Evolutionary conservation across 2,797 vertebrate species (phyloP).

Genomic region (Anniella stebbinsi): DNA sequence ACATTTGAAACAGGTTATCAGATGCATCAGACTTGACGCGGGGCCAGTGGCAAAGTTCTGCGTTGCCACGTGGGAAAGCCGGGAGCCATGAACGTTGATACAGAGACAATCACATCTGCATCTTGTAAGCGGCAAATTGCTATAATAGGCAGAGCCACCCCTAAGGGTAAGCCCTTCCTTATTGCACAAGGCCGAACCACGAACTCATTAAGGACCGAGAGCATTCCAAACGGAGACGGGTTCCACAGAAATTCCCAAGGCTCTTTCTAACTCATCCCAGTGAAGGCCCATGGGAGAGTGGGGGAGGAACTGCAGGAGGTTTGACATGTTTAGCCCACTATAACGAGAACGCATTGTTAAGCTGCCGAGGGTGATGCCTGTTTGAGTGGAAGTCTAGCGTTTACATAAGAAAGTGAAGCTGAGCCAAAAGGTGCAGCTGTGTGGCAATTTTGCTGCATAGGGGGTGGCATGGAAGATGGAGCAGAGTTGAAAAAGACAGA

Average conservation of each 20-base stretch:
- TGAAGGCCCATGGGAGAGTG: neutral
- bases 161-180: neutral
- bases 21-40: neutral
- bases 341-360: neutral
- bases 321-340: neutral
- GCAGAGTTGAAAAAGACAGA: neutral
- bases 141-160: neutral
- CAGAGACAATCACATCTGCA: neutral
- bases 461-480: neutral
- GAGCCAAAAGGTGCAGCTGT: neutral
- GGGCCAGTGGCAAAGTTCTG: constrained; percentile 7
- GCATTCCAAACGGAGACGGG: neutral
- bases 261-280: constrained; percentile 27
- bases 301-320: neutral
- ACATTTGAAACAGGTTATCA: neutral
- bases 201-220: constrained; percentile 28
- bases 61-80: accelerated
- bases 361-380: too few species aligned
- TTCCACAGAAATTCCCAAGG: neutral
- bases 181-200: neutral
- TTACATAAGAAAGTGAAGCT: neutral
- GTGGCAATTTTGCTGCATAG: neutral
- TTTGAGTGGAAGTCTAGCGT: neutral
- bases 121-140: neutral
- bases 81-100: neutral